Percentiles rank a stretch among this genome's conserved stretches.
Evolutionary conservation across 2,797 vertebrate species (phyloP).

Genomic region (Moxostoma hubbsi): DNA sequence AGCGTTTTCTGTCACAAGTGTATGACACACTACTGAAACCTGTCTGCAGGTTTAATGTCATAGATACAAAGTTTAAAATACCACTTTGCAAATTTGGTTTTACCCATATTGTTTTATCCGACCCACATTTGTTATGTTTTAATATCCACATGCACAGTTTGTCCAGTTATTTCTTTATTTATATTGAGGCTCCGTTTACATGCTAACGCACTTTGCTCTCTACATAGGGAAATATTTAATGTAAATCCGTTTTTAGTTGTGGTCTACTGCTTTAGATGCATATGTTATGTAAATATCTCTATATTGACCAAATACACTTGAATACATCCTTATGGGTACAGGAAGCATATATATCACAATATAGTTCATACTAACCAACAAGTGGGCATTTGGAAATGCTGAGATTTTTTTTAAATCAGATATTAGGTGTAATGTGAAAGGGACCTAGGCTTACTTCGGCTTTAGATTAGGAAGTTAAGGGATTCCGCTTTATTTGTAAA

Average conservation of each 20-base stretch:
- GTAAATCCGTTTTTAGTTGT: slow-evolving; percentile 22
- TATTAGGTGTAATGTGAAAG: slow-evolving; percentile 6
- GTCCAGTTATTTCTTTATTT: slow-evolving; percentile 9
- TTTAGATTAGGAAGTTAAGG: slow-evolving; percentile 4
- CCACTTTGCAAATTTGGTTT: slow-evolving; percentile 32
- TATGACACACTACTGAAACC: slow-evolving; percentile 10
- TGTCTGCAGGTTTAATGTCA: background rate
- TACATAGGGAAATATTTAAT: slow-evolving; percentile 34
- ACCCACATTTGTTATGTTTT: slow-evolving; percentile 36
- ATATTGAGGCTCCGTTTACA: background rate
- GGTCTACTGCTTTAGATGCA: slow-evolving; percentile 1
- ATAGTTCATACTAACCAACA: slow-evolving; percentile 14
- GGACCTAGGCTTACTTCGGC: background rate
- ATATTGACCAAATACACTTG: background rate
- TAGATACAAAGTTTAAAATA: background rate
- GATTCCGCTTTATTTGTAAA: slow-evolving; percentile 34
- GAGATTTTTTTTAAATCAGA: background rate
- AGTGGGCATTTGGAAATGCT: background rate
- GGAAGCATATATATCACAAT: slow-evolving; percentile 22
- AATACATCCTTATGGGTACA: background rate
- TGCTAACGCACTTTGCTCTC: slow-evolving; percentile 25
- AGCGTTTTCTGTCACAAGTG: background rate
- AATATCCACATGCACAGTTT: slow-evolving; percentile 11
- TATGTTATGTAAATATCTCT: slow-evolving; percentile 14
- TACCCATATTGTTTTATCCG: slow-evolving; percentile 44